These are phyloP conservation scores for Notoglanidium macrostoma DNA, from an alignment of 2,797 vertebrate species.

Conservation along the genomic window DNA sequence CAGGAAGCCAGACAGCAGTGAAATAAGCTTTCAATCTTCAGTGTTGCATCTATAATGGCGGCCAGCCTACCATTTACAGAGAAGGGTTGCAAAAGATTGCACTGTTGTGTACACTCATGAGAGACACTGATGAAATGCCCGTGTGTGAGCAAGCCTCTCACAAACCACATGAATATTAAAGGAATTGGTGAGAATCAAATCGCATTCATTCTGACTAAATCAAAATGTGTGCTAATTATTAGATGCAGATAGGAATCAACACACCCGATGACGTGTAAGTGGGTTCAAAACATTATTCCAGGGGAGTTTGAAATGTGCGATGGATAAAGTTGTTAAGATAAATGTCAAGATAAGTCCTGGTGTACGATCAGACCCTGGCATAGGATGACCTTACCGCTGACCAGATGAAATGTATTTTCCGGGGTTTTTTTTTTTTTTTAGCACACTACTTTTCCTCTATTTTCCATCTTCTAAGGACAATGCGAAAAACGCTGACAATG, in stretches of 20 bases:
- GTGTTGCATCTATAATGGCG: conserved; percentile 22
- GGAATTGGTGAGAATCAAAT: background rate
- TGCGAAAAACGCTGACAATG: background rate
- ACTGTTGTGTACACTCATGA: background rate
- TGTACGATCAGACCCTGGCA: background rate
- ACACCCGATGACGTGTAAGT: background rate
- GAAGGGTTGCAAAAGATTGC: conserved; percentile 6
- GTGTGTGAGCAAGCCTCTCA: background rate
- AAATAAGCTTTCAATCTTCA: conserved; percentile 17
- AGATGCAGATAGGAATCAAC: background rate
- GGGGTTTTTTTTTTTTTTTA: background rate
- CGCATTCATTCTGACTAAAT: background rate
- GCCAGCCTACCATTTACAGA: conserved; percentile 45
- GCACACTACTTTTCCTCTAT: background rate
- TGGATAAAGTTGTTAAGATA: background rate
- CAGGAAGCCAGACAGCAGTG: conserved; percentile 24
- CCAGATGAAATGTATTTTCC: background rate
- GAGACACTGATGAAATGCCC: background rate
- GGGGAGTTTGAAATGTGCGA: background rate
- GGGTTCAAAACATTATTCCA: background rate
- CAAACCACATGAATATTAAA: background rate
- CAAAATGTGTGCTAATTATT: background rate
- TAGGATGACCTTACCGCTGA: background rate
- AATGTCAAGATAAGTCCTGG: background rate
- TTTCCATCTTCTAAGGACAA: background rate